Percentiles rank a stretch among this genome's conserved stretches.
Conservation (phyloP, 2,113 vertebrate species). For the Coracopsis vasa region DNA sequence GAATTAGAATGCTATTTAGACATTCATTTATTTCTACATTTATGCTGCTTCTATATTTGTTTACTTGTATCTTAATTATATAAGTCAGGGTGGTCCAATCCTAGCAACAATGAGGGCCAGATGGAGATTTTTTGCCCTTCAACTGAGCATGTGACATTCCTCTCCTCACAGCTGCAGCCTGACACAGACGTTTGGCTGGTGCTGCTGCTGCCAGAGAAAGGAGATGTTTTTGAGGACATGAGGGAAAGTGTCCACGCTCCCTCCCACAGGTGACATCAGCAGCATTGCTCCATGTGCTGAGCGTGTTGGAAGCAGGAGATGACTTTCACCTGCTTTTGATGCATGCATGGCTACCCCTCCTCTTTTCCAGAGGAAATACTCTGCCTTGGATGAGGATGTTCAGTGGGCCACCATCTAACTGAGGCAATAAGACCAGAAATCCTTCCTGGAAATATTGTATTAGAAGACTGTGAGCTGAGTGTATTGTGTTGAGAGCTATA, state of each 20-base stretch:
- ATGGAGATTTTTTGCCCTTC: constrained; percentile 25
- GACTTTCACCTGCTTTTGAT: neutral
- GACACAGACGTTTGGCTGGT: neutral
- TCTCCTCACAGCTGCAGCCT: constrained; percentile 16
- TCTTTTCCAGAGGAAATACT: neutral
- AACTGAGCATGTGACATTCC: neutral
- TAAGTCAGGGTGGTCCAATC: neutral
- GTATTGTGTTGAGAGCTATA: neutral
- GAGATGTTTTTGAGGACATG: neutral
- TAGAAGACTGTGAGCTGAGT: neutral
- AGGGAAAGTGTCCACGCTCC: neutral
- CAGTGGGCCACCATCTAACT: neutral
- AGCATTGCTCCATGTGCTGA: neutral
- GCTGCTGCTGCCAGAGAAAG: neutral
- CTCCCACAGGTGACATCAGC: neutral
- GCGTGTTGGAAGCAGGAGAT: neutral
- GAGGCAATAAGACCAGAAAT: neutral
- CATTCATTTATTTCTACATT: neutral
- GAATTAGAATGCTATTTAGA: neutral
- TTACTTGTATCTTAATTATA: constrained; percentile 16
- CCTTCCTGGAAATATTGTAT: neutral
- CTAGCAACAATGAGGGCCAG: constrained; percentile 24
- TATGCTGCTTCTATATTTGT: neutral
- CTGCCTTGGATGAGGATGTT: neutral
- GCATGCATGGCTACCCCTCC: neutral